Base-by-base conservation (phyloP, 2,797 vertebrate genomes). In the Eutrigla gurnardus region DNA sequence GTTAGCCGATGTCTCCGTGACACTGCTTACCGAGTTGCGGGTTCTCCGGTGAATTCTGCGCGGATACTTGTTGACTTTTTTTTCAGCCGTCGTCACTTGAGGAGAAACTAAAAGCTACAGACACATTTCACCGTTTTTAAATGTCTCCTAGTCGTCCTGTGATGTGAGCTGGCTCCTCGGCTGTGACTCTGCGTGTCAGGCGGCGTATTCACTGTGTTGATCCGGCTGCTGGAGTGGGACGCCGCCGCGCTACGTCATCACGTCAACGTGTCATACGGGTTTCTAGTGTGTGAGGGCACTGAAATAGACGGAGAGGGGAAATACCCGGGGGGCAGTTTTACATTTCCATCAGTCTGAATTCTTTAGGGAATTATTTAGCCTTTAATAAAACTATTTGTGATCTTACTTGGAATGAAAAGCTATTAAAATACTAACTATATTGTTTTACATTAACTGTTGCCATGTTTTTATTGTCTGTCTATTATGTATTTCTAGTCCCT, bases 251-350 rank as follows among this genome's bases (percentile, higher is more conserved):
- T 7, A 81, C 92, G 88, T 92, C 91, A 92, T 86, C 75, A 82
- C 87, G 89, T 42, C 80, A 43, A 65, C 58, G 11, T n/a, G 61
- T 46, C 9, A 4, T 25, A 12, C 3, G 58, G 58, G 25, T 42
- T 55, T 6, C 8, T 65, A 58, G 5, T n/a, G 3, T 15, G 52
- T 65, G 73, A 36, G 67, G 17, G 69, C 50, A 66, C 90, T 82
- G 84, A 92, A 92, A 91, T 90, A 91, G 87, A 85, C 85, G 1
- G 49, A 40, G 42, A 40, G 82, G 91, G 90, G 63, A 13, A 90
- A 90, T 70, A 83, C 88, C 90, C 0, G 32, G 65, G 65, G 69
- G 65, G 50, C 73, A 52, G 42, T 18, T 83, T 77, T 50, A 72
- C 70, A 75, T 58, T 46, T 17, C 25, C 43, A 18, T 65, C 47